Evolutionary conservation across 2,888 invertebrate genomes (phyloP).

Genomic region (Tachina fera): DNA sequence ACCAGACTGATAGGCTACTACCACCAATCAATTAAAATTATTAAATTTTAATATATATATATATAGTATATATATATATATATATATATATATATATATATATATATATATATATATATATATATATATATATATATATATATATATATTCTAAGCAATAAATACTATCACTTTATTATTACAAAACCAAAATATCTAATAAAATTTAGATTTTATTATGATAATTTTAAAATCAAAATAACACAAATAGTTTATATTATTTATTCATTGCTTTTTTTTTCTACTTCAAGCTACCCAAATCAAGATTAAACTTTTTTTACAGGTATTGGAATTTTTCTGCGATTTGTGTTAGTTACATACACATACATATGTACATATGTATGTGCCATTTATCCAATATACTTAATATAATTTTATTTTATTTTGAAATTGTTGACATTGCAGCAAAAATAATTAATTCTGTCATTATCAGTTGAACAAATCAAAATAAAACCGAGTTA

Average conservation of each 20-base stretch:
- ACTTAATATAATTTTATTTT: conserved; percentile 19
- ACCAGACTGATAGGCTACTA: no score
- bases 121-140: no score
- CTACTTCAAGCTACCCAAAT: conserved; percentile 23
- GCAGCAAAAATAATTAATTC: conserved; percentile 66
- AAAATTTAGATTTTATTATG: conserved; percentile 36
- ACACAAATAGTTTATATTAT: conserved; percentile 43
- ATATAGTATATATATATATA: no score
- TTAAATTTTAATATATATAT: background rate
- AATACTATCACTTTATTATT: background rate
- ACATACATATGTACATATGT: background rate
- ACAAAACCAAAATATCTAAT: conserved; percentile 19
- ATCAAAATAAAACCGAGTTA: conserved; percentile 60
- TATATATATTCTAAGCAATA: background rate
- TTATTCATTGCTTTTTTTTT: conserved; percentile 32
- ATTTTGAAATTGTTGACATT: conserved; percentile 58
- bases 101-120: no score
- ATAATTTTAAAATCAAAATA: conserved; percentile 41
- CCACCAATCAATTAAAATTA: background rate
- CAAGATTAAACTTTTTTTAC: conserved; percentile 58
- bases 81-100: no score
- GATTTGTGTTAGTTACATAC: conserved; percentile 3
- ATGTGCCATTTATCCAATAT: background rate
- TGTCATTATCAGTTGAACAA: conserved; percentile 60
- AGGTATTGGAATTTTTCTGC: conserved; percentile 44